These are phyloP conservation scores for Phenacoccus solenopsis DNA, from an alignment of 1,140 invertebrate genomes.

Conservation along the genomic window DNA sequence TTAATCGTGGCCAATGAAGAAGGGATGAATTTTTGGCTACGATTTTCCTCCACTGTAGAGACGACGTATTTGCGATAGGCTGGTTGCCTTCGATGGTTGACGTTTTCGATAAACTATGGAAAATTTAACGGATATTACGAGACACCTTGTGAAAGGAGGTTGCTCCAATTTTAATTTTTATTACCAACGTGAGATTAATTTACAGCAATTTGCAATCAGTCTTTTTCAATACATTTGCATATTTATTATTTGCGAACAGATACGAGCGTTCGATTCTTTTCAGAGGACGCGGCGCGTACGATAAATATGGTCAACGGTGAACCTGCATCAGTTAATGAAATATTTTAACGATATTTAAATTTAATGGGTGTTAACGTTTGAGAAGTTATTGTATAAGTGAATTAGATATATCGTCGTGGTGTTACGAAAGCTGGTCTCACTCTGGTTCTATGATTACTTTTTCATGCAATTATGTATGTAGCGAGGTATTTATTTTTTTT, in stretches of 20 bases:
- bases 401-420: background rate
- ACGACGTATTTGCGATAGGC: too few relatives aligned
- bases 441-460: background rate
- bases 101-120: too few relatives aligned
- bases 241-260: background rate
- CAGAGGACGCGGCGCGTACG: too few relatives aligned
- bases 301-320: background rate
- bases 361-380: conserved; percentile 1
- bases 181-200: background rate
- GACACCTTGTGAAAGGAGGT: background rate
- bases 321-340: conserved; percentile 2
- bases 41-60: too few relatives aligned
- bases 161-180: background rate
- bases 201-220: conserved; percentile 1
- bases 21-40: too few relatives aligned
- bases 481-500: too few relatives aligned
- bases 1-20: too few relatives aligned
- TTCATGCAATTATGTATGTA: background rate
- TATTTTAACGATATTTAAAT: conserved; percentile 4
- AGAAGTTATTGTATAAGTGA: conserved; percentile 2
- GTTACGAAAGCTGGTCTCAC: background rate
- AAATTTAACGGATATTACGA: background rate
- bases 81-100: too few relatives aligned
- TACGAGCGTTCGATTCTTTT: background rate
- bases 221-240: background rate